Evolutionary conservation across 2,113 vertebrate genomes (phyloP).

Genomic region (Psilopogon haemacephalus): DNA sequence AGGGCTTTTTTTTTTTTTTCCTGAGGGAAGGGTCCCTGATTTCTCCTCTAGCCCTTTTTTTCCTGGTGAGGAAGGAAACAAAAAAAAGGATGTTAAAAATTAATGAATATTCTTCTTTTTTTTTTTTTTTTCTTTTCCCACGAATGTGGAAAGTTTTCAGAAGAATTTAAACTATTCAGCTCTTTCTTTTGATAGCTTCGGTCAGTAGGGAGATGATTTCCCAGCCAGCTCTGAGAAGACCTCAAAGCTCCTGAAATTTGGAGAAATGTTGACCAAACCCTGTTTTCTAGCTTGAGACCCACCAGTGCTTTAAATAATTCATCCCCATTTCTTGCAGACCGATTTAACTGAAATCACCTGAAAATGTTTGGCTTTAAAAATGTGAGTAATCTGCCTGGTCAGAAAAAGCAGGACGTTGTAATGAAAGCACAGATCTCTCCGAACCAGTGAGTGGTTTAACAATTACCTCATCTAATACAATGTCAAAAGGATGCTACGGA

Average conservation of each 20-base stretch:
- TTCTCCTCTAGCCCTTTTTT: background rate
- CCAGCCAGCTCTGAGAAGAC: background rate
- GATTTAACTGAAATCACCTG: slow-evolving; percentile 34
- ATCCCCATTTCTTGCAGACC: background rate
- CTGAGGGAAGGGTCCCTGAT: background rate
- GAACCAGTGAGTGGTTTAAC: slow-evolving; percentile 44
- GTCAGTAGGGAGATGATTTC: slow-evolving; percentile 10
- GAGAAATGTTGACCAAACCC: background rate
- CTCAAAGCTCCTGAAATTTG: background rate
- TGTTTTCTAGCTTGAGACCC: background rate
- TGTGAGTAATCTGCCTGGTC: background rate
- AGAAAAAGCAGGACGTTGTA: slow-evolving; percentile 2
- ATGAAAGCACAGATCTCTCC: slow-evolving; percentile 1
- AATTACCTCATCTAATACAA: slow-evolving; percentile 35
- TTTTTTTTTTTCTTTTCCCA: too few species aligned
- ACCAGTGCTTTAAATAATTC: slow-evolving; percentile 9
- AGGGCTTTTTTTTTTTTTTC: slow-evolving; percentile 21
- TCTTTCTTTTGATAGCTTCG: slow-evolving; percentile 12
- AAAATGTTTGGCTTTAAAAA: slow-evolving; percentile 6
- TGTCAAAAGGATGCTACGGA: slow-evolving; percentile 28
- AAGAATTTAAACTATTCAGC: background rate
- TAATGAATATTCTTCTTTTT: background rate
- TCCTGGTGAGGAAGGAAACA: background rate
- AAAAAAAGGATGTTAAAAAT: slow-evolving; percentile 34
- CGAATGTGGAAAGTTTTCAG: background rate